Evolutionary conservation across 1,140 invertebrate species (phyloP).

Genomic region (Achroia grisella): DNA sequence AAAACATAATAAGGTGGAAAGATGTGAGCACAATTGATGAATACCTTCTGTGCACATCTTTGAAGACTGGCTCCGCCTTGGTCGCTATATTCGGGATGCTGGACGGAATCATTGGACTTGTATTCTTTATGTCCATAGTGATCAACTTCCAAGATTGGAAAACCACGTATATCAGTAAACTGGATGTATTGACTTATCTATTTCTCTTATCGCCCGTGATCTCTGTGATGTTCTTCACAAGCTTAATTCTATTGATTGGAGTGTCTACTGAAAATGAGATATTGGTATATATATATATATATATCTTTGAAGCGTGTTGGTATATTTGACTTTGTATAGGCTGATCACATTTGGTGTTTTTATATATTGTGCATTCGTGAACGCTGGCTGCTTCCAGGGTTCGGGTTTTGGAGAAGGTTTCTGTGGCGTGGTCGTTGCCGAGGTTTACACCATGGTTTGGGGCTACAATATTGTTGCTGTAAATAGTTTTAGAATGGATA

Average conservation of each 20-base stretch:
- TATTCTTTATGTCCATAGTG: background rate
- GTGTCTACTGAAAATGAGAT: background rate
- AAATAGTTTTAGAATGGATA: slow-evolving; percentile 8
- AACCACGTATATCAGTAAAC: slow-evolving; percentile 1
- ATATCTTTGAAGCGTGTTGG: slow-evolving; percentile 1
- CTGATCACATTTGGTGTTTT: background rate
- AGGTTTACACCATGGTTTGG: slow-evolving; percentile 3
- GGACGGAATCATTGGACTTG: slow-evolving; percentile 8
- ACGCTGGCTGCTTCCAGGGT: slow-evolving; percentile 5
- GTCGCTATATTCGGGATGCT: background rate
- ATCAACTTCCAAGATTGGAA: slow-evolving; percentile 3
- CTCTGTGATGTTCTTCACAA: slow-evolving; percentile 2
- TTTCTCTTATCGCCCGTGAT: background rate
- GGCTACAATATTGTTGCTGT: slow-evolving; percentile 5
- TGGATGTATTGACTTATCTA: slow-evolving; percentile 6
- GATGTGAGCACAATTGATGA: background rate
- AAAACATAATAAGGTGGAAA: slow-evolving; percentile 1
- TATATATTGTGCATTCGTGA: slow-evolving; percentile 8
- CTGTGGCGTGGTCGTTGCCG: background rate
- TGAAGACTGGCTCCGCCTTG: slow-evolving; percentile 1
- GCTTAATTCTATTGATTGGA: slow-evolving; percentile 5
- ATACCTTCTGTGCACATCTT: slow-evolving; percentile 8
- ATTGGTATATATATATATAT: background rate
- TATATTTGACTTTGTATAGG: slow-evolving; percentile 1
- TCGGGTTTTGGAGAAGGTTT: slow-evolving; percentile 1